Conservation (phyloP, 2,113 vertebrate genomes). For the Sapayoa aenigma region DNA sequence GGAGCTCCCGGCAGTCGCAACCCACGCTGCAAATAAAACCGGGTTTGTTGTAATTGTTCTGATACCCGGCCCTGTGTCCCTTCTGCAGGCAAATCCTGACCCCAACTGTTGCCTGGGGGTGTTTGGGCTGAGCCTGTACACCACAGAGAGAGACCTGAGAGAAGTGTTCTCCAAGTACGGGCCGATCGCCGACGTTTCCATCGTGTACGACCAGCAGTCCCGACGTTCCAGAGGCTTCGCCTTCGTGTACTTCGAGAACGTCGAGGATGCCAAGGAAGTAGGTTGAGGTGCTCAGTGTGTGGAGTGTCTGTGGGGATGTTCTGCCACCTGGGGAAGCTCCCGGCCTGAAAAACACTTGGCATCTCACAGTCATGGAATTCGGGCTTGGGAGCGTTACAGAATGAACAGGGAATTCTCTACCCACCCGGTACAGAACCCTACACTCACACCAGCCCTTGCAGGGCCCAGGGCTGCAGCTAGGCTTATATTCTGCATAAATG, state of each 20-base stretch:
- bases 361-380: rapidly evolving
- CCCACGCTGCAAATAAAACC: not conserved
- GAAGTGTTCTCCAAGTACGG: slow-evolving; percentile 97
- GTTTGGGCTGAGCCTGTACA: slow-evolving; percentile 94
- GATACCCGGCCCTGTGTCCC: rapidly evolving
- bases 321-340: not conserved
- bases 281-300: not conserved
- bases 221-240: slow-evolving; percentile 93
- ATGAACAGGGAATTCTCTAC: not conserved
- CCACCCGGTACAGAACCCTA: rapidly evolving
- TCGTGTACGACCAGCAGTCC: slow-evolving; percentile 95
- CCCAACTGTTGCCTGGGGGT: slow-evolving; percentile 94
- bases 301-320: not conserved
- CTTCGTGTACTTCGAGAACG: slow-evolving; percentile 95
- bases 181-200: slow-evolving; percentile 87
- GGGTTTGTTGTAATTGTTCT: too few relatives aligned
- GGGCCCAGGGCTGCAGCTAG: not conserved
- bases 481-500: not conserved
- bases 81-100: slow-evolving; percentile 89
- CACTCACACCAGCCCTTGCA: rapidly evolving
- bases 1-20: not conserved
- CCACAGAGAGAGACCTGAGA: slow-evolving; percentile 91
- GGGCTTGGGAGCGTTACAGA: not conserved
- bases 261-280: slow-evolving; percentile 91
- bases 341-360: not conserved